Conservation (phyloP, 2,797 vertebrate genomes). For the Megalops cyprinoides region DNA sequence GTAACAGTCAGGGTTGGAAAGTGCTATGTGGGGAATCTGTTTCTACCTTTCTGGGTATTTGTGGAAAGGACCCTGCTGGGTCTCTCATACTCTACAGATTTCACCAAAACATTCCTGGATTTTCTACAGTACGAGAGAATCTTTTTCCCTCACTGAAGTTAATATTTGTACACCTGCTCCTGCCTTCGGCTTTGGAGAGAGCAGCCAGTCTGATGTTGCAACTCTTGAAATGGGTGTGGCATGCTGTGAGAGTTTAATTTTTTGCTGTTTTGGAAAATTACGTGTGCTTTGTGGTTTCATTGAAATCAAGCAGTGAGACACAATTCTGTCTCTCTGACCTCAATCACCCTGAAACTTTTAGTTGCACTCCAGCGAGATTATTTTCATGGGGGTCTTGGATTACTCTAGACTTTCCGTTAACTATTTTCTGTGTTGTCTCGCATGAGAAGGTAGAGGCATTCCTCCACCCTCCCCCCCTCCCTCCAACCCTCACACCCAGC, state of each 20-base stretch:
- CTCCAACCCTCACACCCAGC: not conserved
- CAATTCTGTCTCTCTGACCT: not conserved
- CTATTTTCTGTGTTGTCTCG: not conserved
- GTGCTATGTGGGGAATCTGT: too few species aligned
- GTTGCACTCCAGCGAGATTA: not conserved
- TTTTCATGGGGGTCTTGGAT: not conserved
- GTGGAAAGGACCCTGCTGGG: too few species aligned
- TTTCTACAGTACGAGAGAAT: not conserved
- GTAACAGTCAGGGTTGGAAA: too few species aligned
- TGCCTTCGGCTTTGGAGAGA: not conserved
- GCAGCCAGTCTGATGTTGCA: not conserved
- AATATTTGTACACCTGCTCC: not conserved
- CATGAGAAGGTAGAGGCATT: constrained; percentile 1
- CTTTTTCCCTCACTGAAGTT: not conserved
- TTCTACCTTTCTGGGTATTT: too few species aligned
- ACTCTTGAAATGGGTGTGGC: not conserved
- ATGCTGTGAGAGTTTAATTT: not conserved
- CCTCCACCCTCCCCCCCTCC: not conserved
- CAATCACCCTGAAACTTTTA: not conserved
- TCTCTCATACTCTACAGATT: too few species aligned
- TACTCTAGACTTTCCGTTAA: not conserved
- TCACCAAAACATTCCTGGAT: not conserved
- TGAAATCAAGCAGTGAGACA: not conserved
- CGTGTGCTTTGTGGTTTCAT: too few species aligned
- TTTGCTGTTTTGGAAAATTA: not conserved